phyloP scores from a whole-genome alignment of 2,888 invertebrate genomes.

The Tenthredo mesomela region DNA sequence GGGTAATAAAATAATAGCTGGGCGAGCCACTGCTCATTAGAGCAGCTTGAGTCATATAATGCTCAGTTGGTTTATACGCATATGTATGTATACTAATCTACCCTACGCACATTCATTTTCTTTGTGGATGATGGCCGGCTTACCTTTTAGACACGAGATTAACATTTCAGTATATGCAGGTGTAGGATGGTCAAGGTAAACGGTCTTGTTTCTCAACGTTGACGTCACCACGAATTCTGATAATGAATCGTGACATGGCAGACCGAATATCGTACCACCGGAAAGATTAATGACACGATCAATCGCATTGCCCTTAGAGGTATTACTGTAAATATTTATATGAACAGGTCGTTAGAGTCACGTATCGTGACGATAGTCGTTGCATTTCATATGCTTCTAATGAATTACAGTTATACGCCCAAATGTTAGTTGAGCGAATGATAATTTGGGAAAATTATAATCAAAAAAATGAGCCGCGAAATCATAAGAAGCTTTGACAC shows the following conservation, averaged over 20 bases:
- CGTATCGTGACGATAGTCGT: constrained; percentile 21
- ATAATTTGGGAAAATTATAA: background rate
- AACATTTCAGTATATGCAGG: background rate
- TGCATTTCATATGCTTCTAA: background rate
- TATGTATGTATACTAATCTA: background rate
- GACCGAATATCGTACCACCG: background rate
- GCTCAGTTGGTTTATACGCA: constrained; percentile 38
- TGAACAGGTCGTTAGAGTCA: constrained; percentile 5
- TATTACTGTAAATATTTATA: constrained; percentile 26
- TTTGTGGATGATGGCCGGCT: background rate
- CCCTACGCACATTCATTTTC: background rate
- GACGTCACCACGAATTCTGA: background rate
- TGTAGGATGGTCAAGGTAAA: constrained; percentile 11
- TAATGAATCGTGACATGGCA: background rate
- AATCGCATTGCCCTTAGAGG: background rate
- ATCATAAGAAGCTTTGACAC: background rate
- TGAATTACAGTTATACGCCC: background rate
- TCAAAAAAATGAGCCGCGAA: background rate
- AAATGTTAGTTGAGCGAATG: background rate
- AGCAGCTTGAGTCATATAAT: constrained; percentile 48
- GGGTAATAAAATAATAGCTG: constrained; percentile 63
- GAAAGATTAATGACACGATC: constrained; percentile 21
- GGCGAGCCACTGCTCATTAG: constrained; percentile 57
- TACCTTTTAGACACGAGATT: background rate
- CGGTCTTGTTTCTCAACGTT: background rate